Evolutionary conservation across 2,113 vertebrate species (phyloP), one percentile per base, ranked within the genome.

Genomic region (Halichoeres trimaculatus): DNA sequence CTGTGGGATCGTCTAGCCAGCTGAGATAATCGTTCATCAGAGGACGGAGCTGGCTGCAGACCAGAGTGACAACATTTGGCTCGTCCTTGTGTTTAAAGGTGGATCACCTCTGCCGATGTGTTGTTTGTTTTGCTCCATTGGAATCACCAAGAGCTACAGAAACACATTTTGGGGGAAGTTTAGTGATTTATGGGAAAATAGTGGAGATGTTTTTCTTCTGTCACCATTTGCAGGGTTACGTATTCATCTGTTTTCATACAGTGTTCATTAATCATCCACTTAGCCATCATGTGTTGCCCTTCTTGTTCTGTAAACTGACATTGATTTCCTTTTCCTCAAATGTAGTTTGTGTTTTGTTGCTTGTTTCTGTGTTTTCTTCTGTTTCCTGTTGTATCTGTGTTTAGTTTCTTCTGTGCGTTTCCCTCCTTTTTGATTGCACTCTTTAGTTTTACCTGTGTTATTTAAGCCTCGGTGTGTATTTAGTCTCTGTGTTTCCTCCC

Each of bases 131-230:
- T 41, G 7, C 64, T 59, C 74, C 61, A 47, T 6, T 20, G 19
- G 58, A 12, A 16, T 38, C 52, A 19, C 43, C 43, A 45, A 45
- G 43, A 45, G 58, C 35, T 79, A 70, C 51, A 56, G 40, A 80
- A 86, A 71, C 77, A 84, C 63, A 70, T 84, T 75, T 79, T 76
- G 8, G 43, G 1, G 43, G 1, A 8, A 22, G 19, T 69, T 38
- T 45, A 30, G 56, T 67, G 79, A 72, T 71, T 81, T 74, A 86
- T 30, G 56, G 69, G 62, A 53, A 76, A 76, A 72, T 35, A 16
- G 52, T 36, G 35, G 4, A 9, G 50, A 19, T 7, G 43, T 8
- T 45, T 19, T 5, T 19, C 62, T 48, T 19, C 74, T 45, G 43
- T 45, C 43, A 19, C 43, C 67, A 34, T 54, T 34, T 50, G 63